Conservation (phyloP, 2,113 vertebrate genomes). For the Fulica atra region DNA sequence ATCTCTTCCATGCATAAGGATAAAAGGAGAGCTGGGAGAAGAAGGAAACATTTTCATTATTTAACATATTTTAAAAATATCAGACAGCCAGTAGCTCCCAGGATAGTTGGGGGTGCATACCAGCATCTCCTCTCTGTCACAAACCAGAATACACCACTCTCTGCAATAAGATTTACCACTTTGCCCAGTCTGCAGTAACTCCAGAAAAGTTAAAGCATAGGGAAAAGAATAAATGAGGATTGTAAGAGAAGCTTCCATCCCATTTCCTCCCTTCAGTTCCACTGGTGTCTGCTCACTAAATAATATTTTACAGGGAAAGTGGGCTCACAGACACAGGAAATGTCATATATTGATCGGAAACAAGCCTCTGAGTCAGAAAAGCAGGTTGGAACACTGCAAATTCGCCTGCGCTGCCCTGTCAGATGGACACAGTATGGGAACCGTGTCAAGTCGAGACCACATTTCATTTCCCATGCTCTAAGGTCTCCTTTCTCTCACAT, state of each 20-base stretch:
- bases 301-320: neutral
- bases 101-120: neutral
- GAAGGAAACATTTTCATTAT: neutral
- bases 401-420: neutral
- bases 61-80: neutral
- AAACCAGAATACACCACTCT: neutral
- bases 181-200: neutral
- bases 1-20: neutral
- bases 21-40: neutral
- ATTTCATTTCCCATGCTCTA: neutral
- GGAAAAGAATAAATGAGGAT: neutral
- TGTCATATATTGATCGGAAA: neutral
- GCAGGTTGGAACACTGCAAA: neutral
- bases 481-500: neutral
- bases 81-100: neutral
- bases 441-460: neutral
- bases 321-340: accelerated
- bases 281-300: neutral
- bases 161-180: neutral
- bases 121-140: neutral
- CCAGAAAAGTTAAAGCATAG: neutral
- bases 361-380: neutral
- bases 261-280: neutral
- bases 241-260: neutral
- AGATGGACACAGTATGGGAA: neutral